phyloP scores from a whole-genome alignment of 2,113 vertebrate genomes.

The Tychaedon coryphoeus region DNA sequence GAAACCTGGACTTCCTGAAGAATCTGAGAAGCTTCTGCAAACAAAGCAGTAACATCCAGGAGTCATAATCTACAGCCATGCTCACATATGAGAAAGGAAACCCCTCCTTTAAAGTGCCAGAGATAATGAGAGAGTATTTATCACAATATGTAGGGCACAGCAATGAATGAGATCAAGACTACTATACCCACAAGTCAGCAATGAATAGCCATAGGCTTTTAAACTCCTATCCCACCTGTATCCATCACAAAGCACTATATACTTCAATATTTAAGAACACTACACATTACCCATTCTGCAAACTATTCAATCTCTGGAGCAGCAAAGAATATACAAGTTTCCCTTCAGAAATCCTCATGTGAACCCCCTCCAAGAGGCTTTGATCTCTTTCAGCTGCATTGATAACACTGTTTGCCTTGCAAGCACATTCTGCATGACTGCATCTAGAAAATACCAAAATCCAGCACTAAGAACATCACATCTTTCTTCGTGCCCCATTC shows the following conservation, averaged over 20 bases:
- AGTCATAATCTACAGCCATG: not conserved
- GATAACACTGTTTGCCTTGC: not conserved
- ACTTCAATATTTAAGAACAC: not conserved
- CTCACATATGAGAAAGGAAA: not conserved
- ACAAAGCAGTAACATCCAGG: not conserved
- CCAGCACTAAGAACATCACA: not conserved
- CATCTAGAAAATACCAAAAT: not conserved
- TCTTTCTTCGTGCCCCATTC: not conserved
- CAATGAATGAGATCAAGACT: not conserved
- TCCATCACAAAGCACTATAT: not conserved
- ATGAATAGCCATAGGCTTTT: not conserved
- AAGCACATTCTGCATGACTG: conserved; percentile 7
- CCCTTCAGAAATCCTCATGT: not conserved
- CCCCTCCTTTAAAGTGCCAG: not conserved
- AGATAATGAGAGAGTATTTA: not conserved
- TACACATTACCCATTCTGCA: not conserved
- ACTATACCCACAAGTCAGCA: not conserved
- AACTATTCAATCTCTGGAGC: not conserved
- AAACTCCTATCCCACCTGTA: not conserved
- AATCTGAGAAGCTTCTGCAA: not conserved
- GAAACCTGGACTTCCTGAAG: conserved; percentile 30
- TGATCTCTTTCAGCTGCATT: not conserved
- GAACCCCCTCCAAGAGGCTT: not conserved
- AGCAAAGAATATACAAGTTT: not conserved
- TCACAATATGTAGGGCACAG: not conserved